These are phyloP conservation scores for Heterodera carotae DNA, from an alignment of 1,140 invertebrate genomes.

Conservation along the genomic window DNA sequence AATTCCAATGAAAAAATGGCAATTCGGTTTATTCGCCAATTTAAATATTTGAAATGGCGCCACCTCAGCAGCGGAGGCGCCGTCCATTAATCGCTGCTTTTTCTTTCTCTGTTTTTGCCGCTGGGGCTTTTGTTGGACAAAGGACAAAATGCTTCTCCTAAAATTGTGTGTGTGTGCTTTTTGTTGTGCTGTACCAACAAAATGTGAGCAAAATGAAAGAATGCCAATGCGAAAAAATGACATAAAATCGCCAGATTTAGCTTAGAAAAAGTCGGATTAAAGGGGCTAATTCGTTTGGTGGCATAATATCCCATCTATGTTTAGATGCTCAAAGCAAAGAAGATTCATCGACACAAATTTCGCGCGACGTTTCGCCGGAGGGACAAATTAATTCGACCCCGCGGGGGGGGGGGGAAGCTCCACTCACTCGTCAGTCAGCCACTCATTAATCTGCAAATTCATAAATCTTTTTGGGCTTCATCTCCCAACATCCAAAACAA, in stretches of 20 bases:
- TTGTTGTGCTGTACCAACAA: neutral
- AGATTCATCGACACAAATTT: neutral
- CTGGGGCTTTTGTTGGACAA: neutral
- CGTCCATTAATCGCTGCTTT: neutral
- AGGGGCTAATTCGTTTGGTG: neutral
- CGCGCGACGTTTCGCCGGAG: neutral
- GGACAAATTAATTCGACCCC: slow-evolving; percentile 1
- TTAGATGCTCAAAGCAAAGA: neutral
- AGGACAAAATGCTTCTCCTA: neutral
- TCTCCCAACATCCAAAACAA: too few species aligned
- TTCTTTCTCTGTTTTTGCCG: neutral
- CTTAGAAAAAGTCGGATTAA: neutral
- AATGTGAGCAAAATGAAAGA: too few species aligned
- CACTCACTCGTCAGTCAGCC: too few species aligned
- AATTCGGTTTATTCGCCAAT: too few species aligned
- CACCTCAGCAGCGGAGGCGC: neutral
- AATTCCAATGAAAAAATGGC: neutral
- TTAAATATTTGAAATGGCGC: too few species aligned
- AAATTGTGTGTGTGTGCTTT: neutral
- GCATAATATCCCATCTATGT: neutral
- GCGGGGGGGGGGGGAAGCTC: too few species aligned
- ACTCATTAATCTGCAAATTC: too few species aligned
- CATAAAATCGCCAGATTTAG: neutral
- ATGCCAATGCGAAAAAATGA: neutral
- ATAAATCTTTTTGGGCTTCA: too few species aligned